A percentile compares a stretch with the other conserved stretches of the same genome.
Conservation (phyloP, 2,113 vertebrate genomes). For the Petaurus breviceps region DNA sequence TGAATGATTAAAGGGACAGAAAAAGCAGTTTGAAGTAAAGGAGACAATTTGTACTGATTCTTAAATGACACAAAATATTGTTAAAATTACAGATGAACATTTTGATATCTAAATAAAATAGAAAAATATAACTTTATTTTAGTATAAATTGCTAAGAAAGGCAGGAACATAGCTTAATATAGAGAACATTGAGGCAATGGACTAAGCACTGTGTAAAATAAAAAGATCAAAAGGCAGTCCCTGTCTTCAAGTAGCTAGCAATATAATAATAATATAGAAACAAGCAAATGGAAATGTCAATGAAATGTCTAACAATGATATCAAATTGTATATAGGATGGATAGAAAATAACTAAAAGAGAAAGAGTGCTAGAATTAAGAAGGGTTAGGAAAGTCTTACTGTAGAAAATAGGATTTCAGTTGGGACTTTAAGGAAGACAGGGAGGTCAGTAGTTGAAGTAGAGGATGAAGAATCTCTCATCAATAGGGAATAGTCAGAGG, state of each 20-base stretch:
- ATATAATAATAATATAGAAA: too few species aligned
- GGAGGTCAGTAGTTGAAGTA: neutral
- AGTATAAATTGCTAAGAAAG: neutral
- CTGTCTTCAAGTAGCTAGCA: neutral
- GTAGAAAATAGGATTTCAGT: neutral
- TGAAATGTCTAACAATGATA: neutral
- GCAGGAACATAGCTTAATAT: too few species aligned
- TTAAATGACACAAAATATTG: neutral
- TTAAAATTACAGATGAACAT: neutral
- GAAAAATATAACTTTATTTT: neutral
- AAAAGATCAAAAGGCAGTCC: neutral
- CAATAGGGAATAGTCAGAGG: neutral
- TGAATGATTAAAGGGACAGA: neutral
- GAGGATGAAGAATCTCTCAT: neutral
- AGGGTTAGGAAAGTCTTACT: neutral
- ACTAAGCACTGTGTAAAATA: neutral
- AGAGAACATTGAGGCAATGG: neutral
- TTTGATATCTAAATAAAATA: neutral
- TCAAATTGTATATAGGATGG: neutral
- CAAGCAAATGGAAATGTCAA: too few species aligned
- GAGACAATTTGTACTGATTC: neutral
- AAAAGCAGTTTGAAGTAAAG: neutral
- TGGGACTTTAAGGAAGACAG: neutral
- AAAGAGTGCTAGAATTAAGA: neutral
- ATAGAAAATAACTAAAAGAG: neutral